Conservation (phyloP, 1,140 invertebrate species). For the Apis mellifera region DNA sequence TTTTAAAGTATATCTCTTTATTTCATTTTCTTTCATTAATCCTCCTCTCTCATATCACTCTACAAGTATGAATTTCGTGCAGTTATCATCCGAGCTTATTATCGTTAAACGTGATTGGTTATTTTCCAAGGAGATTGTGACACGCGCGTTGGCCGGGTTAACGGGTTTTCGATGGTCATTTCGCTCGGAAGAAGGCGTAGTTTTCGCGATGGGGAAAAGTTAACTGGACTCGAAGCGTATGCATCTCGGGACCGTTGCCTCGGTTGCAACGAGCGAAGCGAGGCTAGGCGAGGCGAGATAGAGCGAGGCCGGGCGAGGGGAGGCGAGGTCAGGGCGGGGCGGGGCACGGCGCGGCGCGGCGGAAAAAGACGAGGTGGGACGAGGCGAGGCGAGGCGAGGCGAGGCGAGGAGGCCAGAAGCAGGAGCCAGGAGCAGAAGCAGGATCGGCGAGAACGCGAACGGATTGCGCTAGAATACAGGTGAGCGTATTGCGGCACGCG, state of each 20-base stretch:
- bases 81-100: too few species aligned
- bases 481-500: conserved; percentile 76
- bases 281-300: conserved; percentile 22
- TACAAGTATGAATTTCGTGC: too few species aligned
- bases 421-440: conserved; percentile 15
- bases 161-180: neutral
- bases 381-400: conserved; percentile 18
- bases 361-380: neutral
- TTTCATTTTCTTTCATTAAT: too few species aligned
- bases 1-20: too few species aligned
- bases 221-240: conserved; percentile 26
- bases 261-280: conserved; percentile 23
- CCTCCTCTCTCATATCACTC: too few species aligned
- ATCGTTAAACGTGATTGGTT: too few species aligned
- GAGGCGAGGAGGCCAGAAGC: conserved; percentile 17
- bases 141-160: neutral
- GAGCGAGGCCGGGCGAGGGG: neutral
- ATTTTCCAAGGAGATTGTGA: neutral
- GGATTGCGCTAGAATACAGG: conserved; percentile 72
- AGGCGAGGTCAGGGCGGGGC: neutral
- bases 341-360: neutral
- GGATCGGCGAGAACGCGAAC: conserved; percentile 41
- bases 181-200: neutral
- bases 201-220: conserved; percentile 13
- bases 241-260: conserved; percentile 19